Percentiles rank a stretch among this genome's conserved stretches.
Evolutionary conservation across 1,140 invertebrate species (phyloP).

Genomic region (Danaus melanippus): DNA sequence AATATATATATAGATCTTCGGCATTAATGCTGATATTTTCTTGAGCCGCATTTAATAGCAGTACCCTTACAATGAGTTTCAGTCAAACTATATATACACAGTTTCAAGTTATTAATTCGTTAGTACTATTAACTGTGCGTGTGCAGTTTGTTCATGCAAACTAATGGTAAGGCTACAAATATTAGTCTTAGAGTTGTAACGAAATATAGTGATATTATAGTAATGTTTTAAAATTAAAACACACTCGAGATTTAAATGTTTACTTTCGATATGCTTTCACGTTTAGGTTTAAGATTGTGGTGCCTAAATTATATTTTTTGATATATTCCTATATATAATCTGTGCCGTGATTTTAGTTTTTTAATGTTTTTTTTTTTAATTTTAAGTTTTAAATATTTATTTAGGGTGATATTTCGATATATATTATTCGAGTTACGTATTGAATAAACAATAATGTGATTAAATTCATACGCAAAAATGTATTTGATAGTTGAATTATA

Average conservation of each 20-base stretch:
- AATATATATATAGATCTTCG: conserved; percentile 22
- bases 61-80: conserved; percentile 3
- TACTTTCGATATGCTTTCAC: conserved; percentile 9
- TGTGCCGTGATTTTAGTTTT: conserved; percentile 6
- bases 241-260: conserved; percentile 25
- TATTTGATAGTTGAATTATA: conserved; percentile 59
- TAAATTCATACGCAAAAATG: conserved; percentile 50
- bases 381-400: conserved; percentile 6
- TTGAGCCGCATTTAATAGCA: conserved; percentile 24
- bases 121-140: no score
- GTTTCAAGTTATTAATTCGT: no score
- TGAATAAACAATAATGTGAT: conserved; percentile 34
- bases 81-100: no score
- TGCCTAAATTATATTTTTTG: conserved; percentile 18
- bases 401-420: neutral
- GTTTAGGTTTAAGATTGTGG: conserved; percentile 25
- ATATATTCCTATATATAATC: conserved; percentile 8
- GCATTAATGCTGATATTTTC: conserved; percentile 23
- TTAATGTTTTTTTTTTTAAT: neutral
- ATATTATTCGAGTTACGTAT: neutral
- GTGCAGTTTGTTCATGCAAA: no score
- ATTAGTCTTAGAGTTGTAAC: no score
- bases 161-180: no score
- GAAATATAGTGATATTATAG: no score
- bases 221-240: conserved; percentile 13